phyloP scores from a whole-genome alignment of 2,113 vertebrate genomes.

The Tautogolabrus adspersus region DNA sequence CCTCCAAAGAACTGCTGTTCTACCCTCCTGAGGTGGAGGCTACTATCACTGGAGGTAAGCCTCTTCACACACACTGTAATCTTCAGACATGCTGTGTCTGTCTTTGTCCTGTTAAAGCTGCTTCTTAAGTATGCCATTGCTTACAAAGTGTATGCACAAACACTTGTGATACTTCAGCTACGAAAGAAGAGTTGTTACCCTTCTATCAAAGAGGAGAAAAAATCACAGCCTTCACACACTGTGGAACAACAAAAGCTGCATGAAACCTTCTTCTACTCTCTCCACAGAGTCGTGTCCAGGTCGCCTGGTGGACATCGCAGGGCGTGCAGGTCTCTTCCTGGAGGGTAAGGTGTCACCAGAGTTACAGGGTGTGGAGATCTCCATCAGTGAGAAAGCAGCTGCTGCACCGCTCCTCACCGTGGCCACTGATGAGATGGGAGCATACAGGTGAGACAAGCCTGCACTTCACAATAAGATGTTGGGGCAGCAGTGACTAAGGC shows the following conservation, averaged over 20 bases:
- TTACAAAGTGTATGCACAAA: background rate
- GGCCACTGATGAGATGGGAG: slow-evolving; percentile 89
- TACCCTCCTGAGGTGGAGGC: slow-evolving; percentile 95
- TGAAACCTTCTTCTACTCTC: background rate
- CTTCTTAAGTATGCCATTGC: background rate
- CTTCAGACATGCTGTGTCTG: background rate
- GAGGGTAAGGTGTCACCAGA: slow-evolving; percentile 91
- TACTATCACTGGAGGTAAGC: slow-evolving; percentile 92
- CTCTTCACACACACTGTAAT: background rate
- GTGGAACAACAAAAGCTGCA: background rate
- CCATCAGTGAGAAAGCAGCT: slow-evolving; percentile 90
- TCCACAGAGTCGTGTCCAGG: slow-evolving; percentile 93
- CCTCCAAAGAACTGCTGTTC: slow-evolving; percentile 96
- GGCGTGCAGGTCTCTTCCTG: slow-evolving; percentile 94
- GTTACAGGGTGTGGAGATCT: slow-evolving; percentile 93
- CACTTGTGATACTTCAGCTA: background rate
- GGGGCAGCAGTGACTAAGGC: too few relatives aligned
- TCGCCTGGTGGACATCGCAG: slow-evolving; percentile 91
- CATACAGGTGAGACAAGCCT: slow-evolving; percentile 88
- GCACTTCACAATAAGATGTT: background rate
- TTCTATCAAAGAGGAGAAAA: too few relatives aligned
- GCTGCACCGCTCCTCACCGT: slow-evolving; percentile 89
- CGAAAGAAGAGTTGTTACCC: too few relatives aligned
- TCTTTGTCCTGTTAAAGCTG: background rate
- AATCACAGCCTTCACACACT: background rate